A percentile compares a stretch with the other conserved stretches of the same genome.
Evolutionary conservation across 2,797 vertebrate species (phyloP).

Genomic region (Bradypus variegatus): DNA sequence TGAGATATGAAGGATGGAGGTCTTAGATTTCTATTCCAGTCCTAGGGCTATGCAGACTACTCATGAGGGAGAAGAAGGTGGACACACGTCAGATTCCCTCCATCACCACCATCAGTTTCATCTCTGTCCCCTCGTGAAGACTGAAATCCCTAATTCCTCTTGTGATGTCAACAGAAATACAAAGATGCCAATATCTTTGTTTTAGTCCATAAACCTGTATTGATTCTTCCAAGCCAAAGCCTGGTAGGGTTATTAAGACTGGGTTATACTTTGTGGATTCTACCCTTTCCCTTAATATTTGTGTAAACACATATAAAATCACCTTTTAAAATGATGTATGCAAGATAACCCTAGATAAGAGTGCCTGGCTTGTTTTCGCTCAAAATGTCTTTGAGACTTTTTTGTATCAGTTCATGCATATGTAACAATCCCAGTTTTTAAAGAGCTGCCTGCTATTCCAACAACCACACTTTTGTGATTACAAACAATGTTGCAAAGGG

Average conservation of each 20-base stretch:
- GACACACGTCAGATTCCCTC: not conserved
- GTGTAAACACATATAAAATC: not conserved
- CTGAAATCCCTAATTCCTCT: not conserved
- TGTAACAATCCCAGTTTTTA: not conserved
- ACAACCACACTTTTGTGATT: not conserved
- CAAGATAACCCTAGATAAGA: not conserved
- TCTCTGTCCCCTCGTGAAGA: not conserved
- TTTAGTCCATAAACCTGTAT: not conserved
- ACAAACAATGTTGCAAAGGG: not conserved
- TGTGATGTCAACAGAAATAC: not conserved
- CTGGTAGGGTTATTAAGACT: not conserved
- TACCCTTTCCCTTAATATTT: not conserved
- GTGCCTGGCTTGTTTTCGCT: not conserved
- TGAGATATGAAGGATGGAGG: not conserved
- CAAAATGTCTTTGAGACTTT: not conserved
- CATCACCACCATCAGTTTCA: not conserved
- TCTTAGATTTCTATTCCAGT: not conserved
- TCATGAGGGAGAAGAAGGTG: not conserved
- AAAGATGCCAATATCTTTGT: not conserved
- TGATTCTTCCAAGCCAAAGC: not conserved
- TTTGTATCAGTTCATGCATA: not conserved
- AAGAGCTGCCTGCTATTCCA: not conserved
- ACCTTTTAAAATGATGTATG: not conserved
- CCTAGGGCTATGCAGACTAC: not conserved
- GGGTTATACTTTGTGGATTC: not conserved